These are phyloP conservation scores for Agriotes lineatus DNA, from an alignment of 2,888 invertebrate genomes.

Conservation along the genomic window DNA sequence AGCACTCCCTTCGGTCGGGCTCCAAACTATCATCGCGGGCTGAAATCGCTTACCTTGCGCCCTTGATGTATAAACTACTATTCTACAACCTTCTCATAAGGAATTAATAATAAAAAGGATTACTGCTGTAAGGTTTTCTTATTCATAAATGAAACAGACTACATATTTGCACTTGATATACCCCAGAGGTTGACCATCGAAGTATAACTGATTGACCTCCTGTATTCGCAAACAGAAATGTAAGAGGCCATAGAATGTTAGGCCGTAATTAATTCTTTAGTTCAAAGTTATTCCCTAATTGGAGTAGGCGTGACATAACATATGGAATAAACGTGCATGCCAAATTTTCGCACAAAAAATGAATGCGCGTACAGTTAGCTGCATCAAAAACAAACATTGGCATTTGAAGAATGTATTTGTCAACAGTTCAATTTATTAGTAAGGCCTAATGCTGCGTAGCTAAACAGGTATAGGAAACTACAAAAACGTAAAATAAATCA, in stretches of 20 bases:
- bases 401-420: too few species aligned
- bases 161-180: neutral
- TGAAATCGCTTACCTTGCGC: too few species aligned
- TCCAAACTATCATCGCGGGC: too few species aligned
- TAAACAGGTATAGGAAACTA: neutral
- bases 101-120: neutral
- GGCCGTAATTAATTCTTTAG: conserved; percentile 4
- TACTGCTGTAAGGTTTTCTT: neutral
- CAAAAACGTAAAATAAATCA: conserved; percentile 6
- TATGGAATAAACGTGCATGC: neutral
- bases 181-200: conserved; percentile 1
- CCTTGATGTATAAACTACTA: too few species aligned
- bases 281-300: conserved; percentile 19
- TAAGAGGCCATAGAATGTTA: conserved; percentile 30
- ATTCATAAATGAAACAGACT: neutral
- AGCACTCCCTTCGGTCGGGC: too few species aligned
- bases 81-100: too few species aligned
- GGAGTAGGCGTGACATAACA: neutral
- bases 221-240: neutral
- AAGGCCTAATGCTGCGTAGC: neutral
- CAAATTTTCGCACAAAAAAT: neutral
- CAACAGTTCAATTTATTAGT: neutral
- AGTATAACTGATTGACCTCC: neutral
- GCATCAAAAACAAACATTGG: too few species aligned
- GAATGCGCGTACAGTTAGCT: too few species aligned